Base-by-base conservation (phyloP, 2,888 invertebrate genomes). In the Acleris cristana region DNA sequence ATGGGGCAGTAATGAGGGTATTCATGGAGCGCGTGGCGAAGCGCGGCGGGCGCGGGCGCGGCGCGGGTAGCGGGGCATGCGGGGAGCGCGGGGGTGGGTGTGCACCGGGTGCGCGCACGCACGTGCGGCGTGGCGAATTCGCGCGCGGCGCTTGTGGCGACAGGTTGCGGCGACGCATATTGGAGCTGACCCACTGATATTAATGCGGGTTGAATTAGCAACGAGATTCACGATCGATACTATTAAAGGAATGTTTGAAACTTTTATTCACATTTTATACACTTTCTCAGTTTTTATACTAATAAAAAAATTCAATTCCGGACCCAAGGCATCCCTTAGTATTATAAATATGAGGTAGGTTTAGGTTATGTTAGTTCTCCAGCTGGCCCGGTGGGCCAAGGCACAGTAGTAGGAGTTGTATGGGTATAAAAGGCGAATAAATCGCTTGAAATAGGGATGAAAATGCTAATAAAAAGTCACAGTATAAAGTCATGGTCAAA, bases 61-160 rank as follows among this genome's bases (percentile, higher is more conserved):
- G n/a, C 14, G 52, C 23, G 52, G 10, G 54, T 18, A 21, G 34
- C 30, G 45, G 30, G 45, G 19, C 6, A 12, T 0, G 54, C n/a
- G 53, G 23, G 45, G 30, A 30, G 19, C 6, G 19, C 0, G 54
- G 26, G 53, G 23, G 48, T 16, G 62, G 49, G 55, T 14, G 30
- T 3, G 63, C 54, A 56, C 64, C 40, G 58, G 64, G 52, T 64
- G 64, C 58, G 34, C 30, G 51, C 60, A 30, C 66, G 57, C 57
- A 66, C 66, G 66, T 66, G 66, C 66, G 56, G 49, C 54, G 68
- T 48, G 18, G 19, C 63, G 54, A 68, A 68, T 64, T 12, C 40
- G 21, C 45, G 53, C 44, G 57, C 67, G 26, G 67, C 18, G 71
- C 71, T 69, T 64, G 68, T 69, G 61, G 69, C 57, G 57, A 63